A percentile compares a stretch with the other conserved stretches of the same genome.
Conservation (phyloP, 2,113 vertebrate species). For the Lanius ludovicianus region DNA sequence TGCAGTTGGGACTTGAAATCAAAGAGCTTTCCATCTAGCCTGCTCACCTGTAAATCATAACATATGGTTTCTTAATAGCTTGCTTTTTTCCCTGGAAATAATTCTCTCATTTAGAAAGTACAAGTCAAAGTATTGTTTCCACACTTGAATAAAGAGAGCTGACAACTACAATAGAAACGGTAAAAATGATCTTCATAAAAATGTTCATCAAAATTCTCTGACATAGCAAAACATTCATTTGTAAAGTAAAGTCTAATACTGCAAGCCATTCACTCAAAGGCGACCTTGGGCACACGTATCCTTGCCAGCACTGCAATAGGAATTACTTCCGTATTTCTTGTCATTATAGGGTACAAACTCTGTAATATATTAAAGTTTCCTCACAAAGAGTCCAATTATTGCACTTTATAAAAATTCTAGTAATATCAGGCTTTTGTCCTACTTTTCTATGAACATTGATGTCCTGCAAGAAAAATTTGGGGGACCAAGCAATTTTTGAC, state of each 20-base stretch:
- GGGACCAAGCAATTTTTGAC: conserved; percentile 16
- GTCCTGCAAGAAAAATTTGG: conserved; percentile 41
- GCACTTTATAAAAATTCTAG: conserved; percentile 70
- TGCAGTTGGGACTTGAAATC: conserved; percentile 27
- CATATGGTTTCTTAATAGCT: conserved; percentile 18
- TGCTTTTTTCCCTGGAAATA: conserved; percentile 34
- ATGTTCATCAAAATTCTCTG: conserved; percentile 71
- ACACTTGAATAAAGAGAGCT: conserved; percentile 48
- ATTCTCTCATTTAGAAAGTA: conserved; percentile 50
- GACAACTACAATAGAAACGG: conserved; percentile 70
- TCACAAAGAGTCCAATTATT: conserved; percentile 72
- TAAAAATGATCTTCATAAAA: conserved; percentile 77
- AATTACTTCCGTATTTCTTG: conserved; percentile 45
- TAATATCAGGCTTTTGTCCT: conserved; percentile 69
- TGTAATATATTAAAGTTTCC: conserved; percentile 66
- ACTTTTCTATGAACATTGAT: conserved; percentile 49
- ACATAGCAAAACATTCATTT: conserved; percentile 73
- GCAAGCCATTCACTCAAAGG: conserved; percentile 43
- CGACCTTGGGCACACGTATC: not conserved
- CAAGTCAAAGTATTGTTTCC: conserved; percentile 62
- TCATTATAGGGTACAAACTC: conserved; percentile 56
- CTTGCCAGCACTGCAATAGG: conserved; percentile 19
- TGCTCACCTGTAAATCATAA: conserved; percentile 29
- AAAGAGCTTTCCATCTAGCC: conserved; percentile 11
- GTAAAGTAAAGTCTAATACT: conserved; percentile 61